Conservation (phyloP, 2,797 vertebrate genomes). For the Megalops cyprinoides region DNA sequence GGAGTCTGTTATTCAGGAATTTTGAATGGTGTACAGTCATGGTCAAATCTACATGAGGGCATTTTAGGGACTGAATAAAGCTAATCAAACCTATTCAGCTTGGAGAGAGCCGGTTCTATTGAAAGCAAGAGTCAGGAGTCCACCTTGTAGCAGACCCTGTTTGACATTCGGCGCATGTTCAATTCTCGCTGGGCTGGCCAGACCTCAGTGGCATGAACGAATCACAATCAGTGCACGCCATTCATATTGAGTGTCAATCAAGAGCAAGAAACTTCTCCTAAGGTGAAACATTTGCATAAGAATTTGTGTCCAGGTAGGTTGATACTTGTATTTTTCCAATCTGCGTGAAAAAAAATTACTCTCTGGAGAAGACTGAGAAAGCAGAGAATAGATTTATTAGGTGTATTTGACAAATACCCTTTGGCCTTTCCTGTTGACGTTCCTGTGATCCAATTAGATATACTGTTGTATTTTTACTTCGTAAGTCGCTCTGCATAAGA, state of each 20-base stretch:
- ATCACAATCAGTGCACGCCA: neutral
- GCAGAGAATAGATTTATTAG: too few relatives aligned
- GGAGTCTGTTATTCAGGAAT: neutral
- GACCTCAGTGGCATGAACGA: neutral
- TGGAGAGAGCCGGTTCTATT: neutral
- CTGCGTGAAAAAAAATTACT: too few relatives aligned
- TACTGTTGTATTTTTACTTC: too few relatives aligned
- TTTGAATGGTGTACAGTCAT: neutral
- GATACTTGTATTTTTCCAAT: too few relatives aligned
- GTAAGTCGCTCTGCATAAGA: too few relatives aligned
- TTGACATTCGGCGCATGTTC: neutral
- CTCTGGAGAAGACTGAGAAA: too few relatives aligned
- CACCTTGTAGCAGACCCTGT: neutral
- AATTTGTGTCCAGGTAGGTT: too few relatives aligned
- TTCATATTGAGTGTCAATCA: neutral
- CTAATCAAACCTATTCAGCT: neutral
- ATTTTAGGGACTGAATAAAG: neutral
- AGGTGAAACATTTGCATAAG: neutral
- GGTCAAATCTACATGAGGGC: neutral
- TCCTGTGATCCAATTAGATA: too few relatives aligned
- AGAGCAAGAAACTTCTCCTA: neutral
- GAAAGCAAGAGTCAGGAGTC: conserved; percentile 12
- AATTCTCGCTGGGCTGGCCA: neutral
- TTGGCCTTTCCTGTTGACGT: too few relatives aligned
- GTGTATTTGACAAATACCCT: too few relatives aligned